Evolutionary conservation across 2,113 vertebrate species (phyloP), one percentile per base, ranked within the genome.

Genomic region (Forbesichthys papilliferus): DNA sequence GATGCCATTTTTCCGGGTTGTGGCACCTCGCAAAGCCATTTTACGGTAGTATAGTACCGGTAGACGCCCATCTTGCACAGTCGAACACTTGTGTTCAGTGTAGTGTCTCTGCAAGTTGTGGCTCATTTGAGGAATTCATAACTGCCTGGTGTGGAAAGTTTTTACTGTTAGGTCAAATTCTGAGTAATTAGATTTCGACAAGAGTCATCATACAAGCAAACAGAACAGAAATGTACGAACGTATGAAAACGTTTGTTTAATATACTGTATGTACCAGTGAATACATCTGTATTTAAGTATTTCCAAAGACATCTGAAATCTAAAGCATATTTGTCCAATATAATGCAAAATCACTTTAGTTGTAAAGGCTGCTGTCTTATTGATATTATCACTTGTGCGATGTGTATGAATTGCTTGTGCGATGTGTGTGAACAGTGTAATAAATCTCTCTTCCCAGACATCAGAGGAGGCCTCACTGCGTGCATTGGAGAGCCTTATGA

Each of bases 401-500:
- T 6, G 9, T 9, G 27, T 27, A 27, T 27, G 2, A 27, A 27
- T 2, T 27, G 27, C 27, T 27, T 27, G 27, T 3, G 27, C 18
- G 56, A 12, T 18, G 3, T 42, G 16, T 18, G 16, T 13, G 18
- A 20, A 11, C 64, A 57, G 48, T 67, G 7, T 71, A 5, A 61
- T n/a, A 9, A 36, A 9, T 4, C 8, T 58, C 58, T 74, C 56
- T 11, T 33, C 11, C 47, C 74, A 99, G 98, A 95, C 94, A 69
- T 96, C 97, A 51, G 98, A 98, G 80, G 98, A 99, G 90, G 84
- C 93, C 83, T 98, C 98, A 0, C 89, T 99, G 68, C 93, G 94
- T 69, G 96, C 95, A 42, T 68, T 99, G 89, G 98, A 99, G 90
- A 96, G 93, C 87, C 92, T 99, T 1, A 99, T 99, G 98, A 98